Evolutionary conservation across 1,140 invertebrate species (phyloP).

Genomic region (Drosophila micromelanica): DNA sequence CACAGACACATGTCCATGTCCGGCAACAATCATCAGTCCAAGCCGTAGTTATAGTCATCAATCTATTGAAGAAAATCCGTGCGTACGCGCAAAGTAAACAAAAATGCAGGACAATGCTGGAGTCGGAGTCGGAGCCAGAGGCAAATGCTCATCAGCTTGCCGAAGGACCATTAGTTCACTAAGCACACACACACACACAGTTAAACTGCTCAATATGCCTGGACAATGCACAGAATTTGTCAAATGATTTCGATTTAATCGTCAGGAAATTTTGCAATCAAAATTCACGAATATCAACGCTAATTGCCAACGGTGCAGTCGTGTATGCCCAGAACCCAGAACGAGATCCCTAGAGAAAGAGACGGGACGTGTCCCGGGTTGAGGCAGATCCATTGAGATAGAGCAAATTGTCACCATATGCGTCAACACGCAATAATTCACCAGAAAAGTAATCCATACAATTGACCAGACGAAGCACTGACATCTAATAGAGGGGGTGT

Average conservation of each 20-base stretch:
- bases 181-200: conserved; percentile 5
- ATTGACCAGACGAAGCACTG: conserved; percentile 77
- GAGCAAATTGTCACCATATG: conserved; percentile 84
- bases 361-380: not conserved
- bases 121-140: conserved; percentile 5
- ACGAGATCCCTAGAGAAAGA: conserved; percentile 39
- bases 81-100: conserved; percentile 73
- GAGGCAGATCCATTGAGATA: conserved; percentile 30
- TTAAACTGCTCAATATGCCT: not conserved
- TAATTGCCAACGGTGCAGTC: conserved; percentile 68
- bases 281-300: conserved; percentile 74
- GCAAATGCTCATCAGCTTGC: conserved; percentile 30
- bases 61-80: conserved; percentile 73
- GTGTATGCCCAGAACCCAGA: conserved; percentile 22
- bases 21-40: conserved; percentile 63
- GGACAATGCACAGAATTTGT: conserved; percentile 27
- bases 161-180: conserved; percentile 29
- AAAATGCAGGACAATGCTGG: conserved; percentile 36
- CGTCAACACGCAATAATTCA: conserved; percentile 85
- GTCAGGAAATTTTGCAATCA: conserved; percentile 74
- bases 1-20: conserved; percentile 34
- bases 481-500: conserved; percentile 75
- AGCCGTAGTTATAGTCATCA: conserved; percentile 62
- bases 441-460: conserved; percentile 85
- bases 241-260: conserved; percentile 83